These are phyloP conservation scores for Eupsilia transversa DNA, from an alignment of 2,888 invertebrate species.

Conservation along the genomic window DNA sequence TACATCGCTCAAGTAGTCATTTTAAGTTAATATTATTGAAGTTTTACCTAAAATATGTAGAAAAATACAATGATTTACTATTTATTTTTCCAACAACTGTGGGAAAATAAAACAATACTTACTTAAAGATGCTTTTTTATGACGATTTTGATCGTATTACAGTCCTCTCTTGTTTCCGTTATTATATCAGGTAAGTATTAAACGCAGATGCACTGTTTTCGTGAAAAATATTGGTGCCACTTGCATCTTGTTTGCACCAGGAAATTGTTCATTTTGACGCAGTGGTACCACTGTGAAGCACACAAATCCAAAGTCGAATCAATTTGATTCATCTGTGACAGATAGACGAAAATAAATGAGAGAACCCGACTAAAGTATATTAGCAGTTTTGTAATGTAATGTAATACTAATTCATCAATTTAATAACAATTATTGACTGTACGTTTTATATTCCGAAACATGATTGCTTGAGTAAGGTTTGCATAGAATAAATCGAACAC, in stretches of 20 bases:
- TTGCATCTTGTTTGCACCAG: constrained; percentile 4
- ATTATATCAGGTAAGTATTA: background rate
- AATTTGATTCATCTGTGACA: background rate
- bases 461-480: too few species aligned
- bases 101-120: constrained; percentile 23
- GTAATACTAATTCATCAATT: background rate
- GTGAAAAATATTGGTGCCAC: background rate
- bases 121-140: constrained; percentile 5
- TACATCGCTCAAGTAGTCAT: background rate
- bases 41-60: too few species aligned
- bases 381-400: background rate
- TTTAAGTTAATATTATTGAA: background rate
- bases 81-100: background rate
- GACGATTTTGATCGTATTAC: background rate
- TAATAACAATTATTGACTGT: background rate
- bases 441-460: too few species aligned
- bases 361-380: background rate
- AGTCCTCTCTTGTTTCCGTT: background rate
- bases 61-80: background rate
- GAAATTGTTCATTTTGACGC: constrained; percentile 29
- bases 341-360: background rate
- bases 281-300: constrained; percentile 16
- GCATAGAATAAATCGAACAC: too few species aligned
- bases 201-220: background rate
- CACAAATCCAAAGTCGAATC: constrained; percentile 2